Evolutionary conservation across 2,888 invertebrate genomes (phyloP), one percentile per base, ranked within the genome.

Genomic region (Drosophila eohydei): DNA sequence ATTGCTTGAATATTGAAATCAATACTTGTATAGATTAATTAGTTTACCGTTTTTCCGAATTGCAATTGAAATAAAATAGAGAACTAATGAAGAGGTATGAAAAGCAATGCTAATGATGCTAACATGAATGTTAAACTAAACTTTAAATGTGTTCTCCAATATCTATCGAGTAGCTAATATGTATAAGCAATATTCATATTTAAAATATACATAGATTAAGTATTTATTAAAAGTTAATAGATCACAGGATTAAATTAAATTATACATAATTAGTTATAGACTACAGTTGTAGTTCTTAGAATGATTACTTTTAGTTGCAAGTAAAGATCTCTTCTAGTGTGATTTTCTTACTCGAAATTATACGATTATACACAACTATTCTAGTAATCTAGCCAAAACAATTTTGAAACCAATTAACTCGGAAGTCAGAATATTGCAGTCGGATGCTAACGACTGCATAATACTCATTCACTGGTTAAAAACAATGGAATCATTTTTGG

Each of bases 161-260:
- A 55, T 48, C 34, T 38, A 36, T 40, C 40, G 21, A 55, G 32
- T 34, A 59, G 36, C 30, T 38, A 40, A 38, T 41, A 34, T 46
- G 28, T 69, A 57, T 71, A 80, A 83, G 83, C 87, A 87, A 83
- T 83, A 85, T 71, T 71, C 58, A 71, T 40, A 57, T 59, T 50
- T 28, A 32, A 64, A 54, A 44, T 46, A 36, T 26, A 44, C n/a
- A 8, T 44, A 57, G 34, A 46, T 26, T 46, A 58, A 55, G 60
- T 82, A 82, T 83, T 76, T 76, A 63, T 73, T 74, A 78, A 78
- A 62, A 72, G 72, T 83, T 85, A 46, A 76, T 71, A 68, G 68
- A 59, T 63, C 64, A 78, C 63, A 74, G 57, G 60, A 63, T 74
- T 59, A 70, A 78, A 64, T 32, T 63, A 80, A 36, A 26, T 56